phyloP scores from a whole-genome alignment of 2,113 vertebrate species.

The Sus scrofa region DNA sequence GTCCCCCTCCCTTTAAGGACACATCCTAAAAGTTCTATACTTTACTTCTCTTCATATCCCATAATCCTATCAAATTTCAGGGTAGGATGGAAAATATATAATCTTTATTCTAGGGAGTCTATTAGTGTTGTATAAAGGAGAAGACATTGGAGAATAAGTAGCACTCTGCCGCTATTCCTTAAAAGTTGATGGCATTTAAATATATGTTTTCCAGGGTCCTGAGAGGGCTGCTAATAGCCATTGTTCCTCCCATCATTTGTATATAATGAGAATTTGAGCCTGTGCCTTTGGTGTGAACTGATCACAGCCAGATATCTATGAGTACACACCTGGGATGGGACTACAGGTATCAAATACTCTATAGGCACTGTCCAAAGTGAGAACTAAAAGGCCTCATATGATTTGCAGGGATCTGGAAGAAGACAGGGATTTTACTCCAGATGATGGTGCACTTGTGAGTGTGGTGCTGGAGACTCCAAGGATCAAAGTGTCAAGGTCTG shows the following conservation, averaged over 20 bases:
- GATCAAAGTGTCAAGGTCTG: background rate
- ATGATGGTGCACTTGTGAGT: background rate
- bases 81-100: background rate
- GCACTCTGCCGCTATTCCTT: background rate
- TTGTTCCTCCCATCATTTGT: background rate
- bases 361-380: background rate
- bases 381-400: background rate
- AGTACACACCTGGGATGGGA: background rate
- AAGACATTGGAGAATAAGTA: background rate
- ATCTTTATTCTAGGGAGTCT: slow-evolving; percentile 27
- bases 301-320: background rate
- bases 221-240: background rate
- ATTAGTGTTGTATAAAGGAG: background rate
- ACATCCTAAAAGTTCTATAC: background rate
- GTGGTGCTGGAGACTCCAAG: background rate
- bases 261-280: background rate
- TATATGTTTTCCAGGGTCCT: background rate
- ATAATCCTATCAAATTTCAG: slow-evolving; percentile 11
- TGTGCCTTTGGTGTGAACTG: background rate
- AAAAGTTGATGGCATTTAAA: background rate
- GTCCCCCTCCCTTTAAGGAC: background rate
- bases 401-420: background rate
- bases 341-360: background rate
- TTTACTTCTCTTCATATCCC: background rate
- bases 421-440: background rate